These are phyloP conservation scores for Byasa hedistus DNA, from an alignment of 2,888 invertebrate species.

Conservation along the genomic window DNA sequence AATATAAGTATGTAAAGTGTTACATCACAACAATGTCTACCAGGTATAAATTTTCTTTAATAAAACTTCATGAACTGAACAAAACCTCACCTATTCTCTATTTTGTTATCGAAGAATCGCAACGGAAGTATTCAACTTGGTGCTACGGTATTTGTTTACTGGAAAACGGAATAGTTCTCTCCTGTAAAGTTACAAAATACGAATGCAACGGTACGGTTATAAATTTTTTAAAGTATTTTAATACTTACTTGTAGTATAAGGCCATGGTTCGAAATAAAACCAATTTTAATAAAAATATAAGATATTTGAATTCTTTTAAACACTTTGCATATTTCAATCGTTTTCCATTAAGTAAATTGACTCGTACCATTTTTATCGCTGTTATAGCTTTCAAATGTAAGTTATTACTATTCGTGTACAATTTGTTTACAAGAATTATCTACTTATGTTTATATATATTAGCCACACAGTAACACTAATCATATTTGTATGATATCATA, in stretches of 20 bases:
- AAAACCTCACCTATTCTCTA: background rate
- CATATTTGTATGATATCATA: too few species aligned
- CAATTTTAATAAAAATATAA: background rate
- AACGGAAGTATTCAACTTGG: background rate
- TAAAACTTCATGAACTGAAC: background rate
- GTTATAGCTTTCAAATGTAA: too few species aligned
- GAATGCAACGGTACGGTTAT: background rate
- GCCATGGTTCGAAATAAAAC: background rate
- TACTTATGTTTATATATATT: too few species aligned
- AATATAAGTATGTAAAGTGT: background rate
- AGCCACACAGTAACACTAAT: too few species aligned
- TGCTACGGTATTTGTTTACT: background rate
- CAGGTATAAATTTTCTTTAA: background rate
- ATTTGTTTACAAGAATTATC: too few species aligned
- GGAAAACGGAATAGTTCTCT: background rate
- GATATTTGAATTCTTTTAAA: background rate
- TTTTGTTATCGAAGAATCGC: background rate
- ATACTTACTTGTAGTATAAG: background rate
- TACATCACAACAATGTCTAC: background rate
- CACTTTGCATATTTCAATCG: background rate
- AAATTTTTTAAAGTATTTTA: background rate
- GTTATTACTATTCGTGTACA: too few species aligned
- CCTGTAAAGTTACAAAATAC: background rate
- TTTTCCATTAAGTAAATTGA: too few species aligned
- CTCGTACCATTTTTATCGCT: too few species aligned